Percentiles rank a stretch among this genome's conserved stretches.
Conservation (phyloP, 1,140 invertebrate species). For the Laupala kohalensis region DNA sequence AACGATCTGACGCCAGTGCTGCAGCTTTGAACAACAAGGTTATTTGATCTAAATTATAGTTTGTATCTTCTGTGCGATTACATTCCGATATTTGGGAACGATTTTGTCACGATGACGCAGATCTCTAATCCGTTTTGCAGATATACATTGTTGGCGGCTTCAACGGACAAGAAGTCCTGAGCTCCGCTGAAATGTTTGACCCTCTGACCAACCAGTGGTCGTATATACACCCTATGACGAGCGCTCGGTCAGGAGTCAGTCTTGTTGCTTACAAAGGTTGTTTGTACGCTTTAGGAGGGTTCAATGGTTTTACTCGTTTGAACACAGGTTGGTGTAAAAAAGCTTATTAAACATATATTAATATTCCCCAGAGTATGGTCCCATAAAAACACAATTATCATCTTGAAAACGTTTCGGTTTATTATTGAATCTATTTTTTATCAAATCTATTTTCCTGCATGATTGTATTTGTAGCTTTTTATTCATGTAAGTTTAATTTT, state of each 20-base stretch:
- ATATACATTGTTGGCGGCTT: slow-evolving; percentile 64
- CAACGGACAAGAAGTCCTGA: slow-evolving; percentile 52
- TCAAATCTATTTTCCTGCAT: too few relatives aligned
- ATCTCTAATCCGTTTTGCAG: slow-evolving; percentile 6
- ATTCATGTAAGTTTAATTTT: too few relatives aligned
- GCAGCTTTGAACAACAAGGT: slow-evolving; percentile 38
- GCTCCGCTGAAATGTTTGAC: slow-evolving; percentile 49
- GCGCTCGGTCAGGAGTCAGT: slow-evolving; percentile 60
- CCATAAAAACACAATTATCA: too few relatives aligned
- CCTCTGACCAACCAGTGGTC: slow-evolving; percentile 53
- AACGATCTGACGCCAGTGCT: slow-evolving; percentile 65
- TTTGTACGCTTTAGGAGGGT: slow-evolving; percentile 63
- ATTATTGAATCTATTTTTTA: too few relatives aligned
- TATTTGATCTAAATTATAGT: too few relatives aligned
- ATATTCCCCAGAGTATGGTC: too few relatives aligned
- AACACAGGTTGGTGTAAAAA: slow-evolving; percentile 1
- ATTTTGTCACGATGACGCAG: too few relatives aligned
- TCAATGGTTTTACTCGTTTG: slow-evolving; percentile 55
- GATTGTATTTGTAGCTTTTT: too few relatives aligned
- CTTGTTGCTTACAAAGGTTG: slow-evolving; percentile 49
- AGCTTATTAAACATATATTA: too few relatives aligned
- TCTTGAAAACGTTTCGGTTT: too few relatives aligned
- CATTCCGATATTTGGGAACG: too few relatives aligned
- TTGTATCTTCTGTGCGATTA: too few relatives aligned
- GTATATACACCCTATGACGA: slow-evolving; percentile 59